Base-by-base conservation (phyloP, 2,113 vertebrate genomes). In the Alligator mississippiensis region DNA sequence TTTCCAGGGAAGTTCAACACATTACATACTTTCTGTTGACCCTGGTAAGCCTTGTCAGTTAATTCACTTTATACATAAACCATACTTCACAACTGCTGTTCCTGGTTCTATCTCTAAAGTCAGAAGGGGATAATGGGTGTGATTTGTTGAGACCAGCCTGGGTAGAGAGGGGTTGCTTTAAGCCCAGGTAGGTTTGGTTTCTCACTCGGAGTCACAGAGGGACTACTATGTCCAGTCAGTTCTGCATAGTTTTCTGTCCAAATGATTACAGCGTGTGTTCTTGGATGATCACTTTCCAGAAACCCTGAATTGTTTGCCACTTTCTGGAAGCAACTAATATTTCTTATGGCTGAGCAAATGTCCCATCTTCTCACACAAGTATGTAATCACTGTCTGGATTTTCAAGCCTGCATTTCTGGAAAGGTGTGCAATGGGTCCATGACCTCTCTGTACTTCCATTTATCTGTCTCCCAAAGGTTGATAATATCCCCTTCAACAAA, bases 221-320 rank as follows among this genome's bases (percentile, higher is more conserved):
- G 10, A 11, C n/a, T 82, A 0, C 58, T 68, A 3, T 63, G 64
- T 6, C 10, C 11, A 72, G 24, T 70, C 30, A 34, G 6, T 38
- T 19, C 19, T 12, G 6, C 59, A 81, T 85, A 27, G 8, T 78
- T 90, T 87, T 19, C 17, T 57, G 78, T 17, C 38, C 18, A 12
- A 63, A 1, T 1, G 24, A 30, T 17, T 85, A 24, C 19, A 72
- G 38, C 75, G 3, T 81, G 16, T 21, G 11, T 38, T 89, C 27
- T 4, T 87, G 47, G 82, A 1, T 30, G 85, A 76, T 25, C 80
- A 13, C 55, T 82, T 66, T 21, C 12, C 30, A 58, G 80, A 74
- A 70, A 34, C 2, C 3, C 30, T 79, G 8, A 2, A 89, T 18
- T 78, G 16, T 21, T 85, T 28, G 24, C 5, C 84, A 19, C 22